A percentile compares a stretch with the other conserved stretches of the same genome.
phyloP scores from a whole-genome alignment of 2,113 vertebrate species.

The Tylochromis polylepis region DNA sequence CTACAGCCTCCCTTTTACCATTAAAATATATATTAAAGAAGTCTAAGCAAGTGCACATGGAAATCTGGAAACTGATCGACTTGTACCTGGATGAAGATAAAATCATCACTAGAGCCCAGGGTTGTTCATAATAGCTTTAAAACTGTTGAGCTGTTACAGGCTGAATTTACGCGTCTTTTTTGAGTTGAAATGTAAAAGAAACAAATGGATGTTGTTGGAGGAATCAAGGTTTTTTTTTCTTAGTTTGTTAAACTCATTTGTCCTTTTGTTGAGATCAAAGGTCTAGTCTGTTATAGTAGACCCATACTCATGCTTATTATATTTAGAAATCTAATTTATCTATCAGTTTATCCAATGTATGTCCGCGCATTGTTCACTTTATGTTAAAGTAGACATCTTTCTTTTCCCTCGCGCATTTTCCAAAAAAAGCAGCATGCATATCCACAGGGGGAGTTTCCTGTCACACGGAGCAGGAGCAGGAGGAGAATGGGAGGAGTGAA shows the following conservation, averaged over 20 bases:
- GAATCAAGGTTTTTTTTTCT: accelerated
- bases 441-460: conserved; percentile 35
- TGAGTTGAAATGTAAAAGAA: not conserved
- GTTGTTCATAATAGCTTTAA: not conserved
- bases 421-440: not conserved
- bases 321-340: not conserved
- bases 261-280: not conserved
- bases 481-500: conserved; percentile 26
- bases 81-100: not conserved
- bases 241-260: not conserved
- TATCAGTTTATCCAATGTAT: not conserved
- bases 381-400: not conserved
- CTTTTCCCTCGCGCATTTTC: not conserved
- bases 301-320: not conserved
- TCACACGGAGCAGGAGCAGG: not conserved
- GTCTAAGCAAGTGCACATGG: not conserved
- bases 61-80: not conserved
- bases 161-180: not conserved
- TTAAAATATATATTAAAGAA: not conserved
- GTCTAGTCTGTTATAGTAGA: accelerated
- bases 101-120: not conserved
- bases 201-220: not conserved
- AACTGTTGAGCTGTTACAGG: not conserved
- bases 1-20: not conserved
- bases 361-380: not conserved